phyloP scores from a whole-genome alignment of 2,113 vertebrate genomes.

The Leucopsar rothschildi region DNA sequence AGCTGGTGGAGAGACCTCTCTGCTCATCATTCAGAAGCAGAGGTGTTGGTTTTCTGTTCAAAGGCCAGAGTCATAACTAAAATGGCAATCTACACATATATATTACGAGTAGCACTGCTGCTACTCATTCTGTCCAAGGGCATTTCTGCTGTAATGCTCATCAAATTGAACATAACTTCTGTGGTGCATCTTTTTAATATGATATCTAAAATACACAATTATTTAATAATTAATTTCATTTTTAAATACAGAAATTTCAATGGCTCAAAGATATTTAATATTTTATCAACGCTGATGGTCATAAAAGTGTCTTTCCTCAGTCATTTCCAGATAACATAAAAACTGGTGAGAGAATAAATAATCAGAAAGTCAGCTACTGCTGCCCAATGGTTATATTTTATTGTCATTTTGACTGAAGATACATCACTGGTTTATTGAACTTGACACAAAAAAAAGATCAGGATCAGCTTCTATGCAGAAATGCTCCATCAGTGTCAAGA shows the following conservation, averaged over 20 bases:
- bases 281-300: not conserved
- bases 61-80: not conserved
- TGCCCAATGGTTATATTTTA: not conserved
- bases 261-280: not conserved
- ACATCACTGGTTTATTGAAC: not conserved
- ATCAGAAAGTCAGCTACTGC: not conserved
- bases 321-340: not conserved
- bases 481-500: constrained; percentile 20
- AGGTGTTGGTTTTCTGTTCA: not conserved
- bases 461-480: not conserved
- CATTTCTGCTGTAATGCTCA: not conserved
- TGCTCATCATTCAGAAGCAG: not conserved
- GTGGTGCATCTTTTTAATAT: not conserved
- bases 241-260: not conserved
- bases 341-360: not conserved
- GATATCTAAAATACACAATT: not conserved
- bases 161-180: not conserved
- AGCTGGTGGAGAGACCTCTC: not conserved
- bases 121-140: not conserved
- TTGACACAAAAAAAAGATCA: not conserved
- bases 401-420: not conserved
- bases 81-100: not conserved
- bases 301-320: not conserved
- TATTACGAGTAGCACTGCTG: fast-evolving
- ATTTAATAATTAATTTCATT: not conserved